Percentiles rank a stretch among this genome's conserved stretches.
Evolutionary conservation across 2,113 vertebrate species (phyloP).

Genomic region (Pseudonaja textilis): DNA sequence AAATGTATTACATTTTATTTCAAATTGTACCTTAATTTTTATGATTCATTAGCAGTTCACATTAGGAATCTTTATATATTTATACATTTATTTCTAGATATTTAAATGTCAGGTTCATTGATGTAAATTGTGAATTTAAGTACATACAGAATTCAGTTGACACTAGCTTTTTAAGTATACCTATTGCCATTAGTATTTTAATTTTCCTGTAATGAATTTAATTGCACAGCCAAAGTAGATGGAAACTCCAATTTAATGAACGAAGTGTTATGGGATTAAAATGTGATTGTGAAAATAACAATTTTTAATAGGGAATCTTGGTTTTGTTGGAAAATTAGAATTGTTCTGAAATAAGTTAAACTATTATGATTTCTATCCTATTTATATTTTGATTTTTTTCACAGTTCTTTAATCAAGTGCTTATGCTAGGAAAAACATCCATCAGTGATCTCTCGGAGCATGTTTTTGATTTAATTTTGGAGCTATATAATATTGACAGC

Average conservation of each 20-base stretch:
- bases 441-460: slow-evolving; percentile 98
- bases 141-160: not conserved
- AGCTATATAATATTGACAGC: slow-evolving; percentile 98
- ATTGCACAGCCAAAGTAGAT: not conserved
- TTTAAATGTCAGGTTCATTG: slow-evolving; percentile 8
- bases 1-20: not conserved
- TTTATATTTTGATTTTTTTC: slow-evolving; percentile 43
- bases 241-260: rapidly evolving
- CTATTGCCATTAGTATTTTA: slow-evolving; percentile 13
- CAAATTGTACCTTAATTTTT: not conserved
- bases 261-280: not conserved
- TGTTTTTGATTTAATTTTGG: slow-evolving; percentile 96
- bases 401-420: slow-evolving; percentile 99
- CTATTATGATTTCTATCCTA: not conserved
- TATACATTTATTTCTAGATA: not conserved
- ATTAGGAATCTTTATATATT: not conserved
- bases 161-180: not conserved
- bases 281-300: not conserved
- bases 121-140: not conserved
- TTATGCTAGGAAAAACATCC: slow-evolving; percentile 98
- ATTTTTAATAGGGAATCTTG: not conserved
- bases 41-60: not conserved
- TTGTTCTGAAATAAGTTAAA: not conserved
- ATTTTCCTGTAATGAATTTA: not conserved
- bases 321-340: not conserved